These are phyloP conservation scores for Phodopus roborovskii DNA, from an alignment of 2,113 vertebrate species.

Conservation along the genomic window DNA sequence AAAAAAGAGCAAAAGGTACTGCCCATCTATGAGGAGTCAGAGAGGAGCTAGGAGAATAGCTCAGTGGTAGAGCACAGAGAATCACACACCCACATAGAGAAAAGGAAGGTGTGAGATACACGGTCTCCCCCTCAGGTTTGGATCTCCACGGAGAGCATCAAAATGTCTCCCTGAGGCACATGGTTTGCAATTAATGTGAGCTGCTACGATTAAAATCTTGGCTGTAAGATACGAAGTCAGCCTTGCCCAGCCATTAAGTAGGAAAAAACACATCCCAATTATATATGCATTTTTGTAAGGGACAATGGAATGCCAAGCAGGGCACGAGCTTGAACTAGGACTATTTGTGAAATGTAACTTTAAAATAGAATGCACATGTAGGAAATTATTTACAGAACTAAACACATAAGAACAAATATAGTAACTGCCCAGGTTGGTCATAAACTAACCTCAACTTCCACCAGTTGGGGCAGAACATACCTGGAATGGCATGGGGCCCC, in stretches of 20 bases:
- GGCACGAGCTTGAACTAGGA: neutral
- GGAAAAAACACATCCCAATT: constrained; percentile 8
- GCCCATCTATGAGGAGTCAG: neutral
- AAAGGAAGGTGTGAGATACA: neutral
- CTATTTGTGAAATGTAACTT: constrained; percentile 3
- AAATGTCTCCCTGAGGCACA: neutral
- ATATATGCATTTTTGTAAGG: neutral
- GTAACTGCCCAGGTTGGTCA: neutral
- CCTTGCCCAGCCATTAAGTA: neutral
- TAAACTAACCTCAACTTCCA: neutral
- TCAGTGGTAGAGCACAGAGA: neutral
- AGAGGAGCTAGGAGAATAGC: neutral
- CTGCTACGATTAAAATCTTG: neutral
- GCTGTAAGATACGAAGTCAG: neutral
- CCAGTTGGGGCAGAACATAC: neutral
- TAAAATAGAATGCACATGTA: constrained; percentile 25
- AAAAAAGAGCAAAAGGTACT: neutral
- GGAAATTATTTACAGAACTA: constrained; percentile 55
- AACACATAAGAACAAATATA: constrained; percentile 14
- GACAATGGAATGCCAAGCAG: constrained; percentile 18
- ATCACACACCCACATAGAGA: neutral
- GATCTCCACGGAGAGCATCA: neutral
- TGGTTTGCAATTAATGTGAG: neutral
- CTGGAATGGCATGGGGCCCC: neutral
- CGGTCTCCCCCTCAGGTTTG: neutral